Base-by-base conservation (phyloP, 2,797 vertebrate species). In the Enteromius unitaeniatus region DNA sequence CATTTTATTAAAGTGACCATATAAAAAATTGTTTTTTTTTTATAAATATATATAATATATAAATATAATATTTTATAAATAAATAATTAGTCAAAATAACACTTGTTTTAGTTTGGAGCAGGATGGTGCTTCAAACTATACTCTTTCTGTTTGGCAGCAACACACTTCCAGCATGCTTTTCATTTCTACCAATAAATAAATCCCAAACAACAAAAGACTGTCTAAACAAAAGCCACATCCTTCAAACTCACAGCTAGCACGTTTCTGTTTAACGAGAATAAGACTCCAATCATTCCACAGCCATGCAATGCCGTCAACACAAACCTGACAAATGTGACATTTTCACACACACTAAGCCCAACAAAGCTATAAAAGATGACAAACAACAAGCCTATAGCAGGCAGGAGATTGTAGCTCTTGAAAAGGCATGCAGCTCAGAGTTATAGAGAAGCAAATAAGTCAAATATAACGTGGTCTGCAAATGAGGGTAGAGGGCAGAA, bases 391-490 rank as follows among this genome's bases (percentile, higher is more conserved):
- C 34, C 23, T 28, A 58, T 68, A 67, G 28, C 8, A 8, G 42
- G 21, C 37, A 55, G 15, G 65, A 51, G 47, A 49, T 40, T 83
- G 76, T 60, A 28, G 47, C 70, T 64, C 1, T 79, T 78, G 31
- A 81, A 73, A 62, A 84, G 4, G 34, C 11, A 53, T 77, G 23
- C 21, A 53, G 72, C 9, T 37, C n/a, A 53, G 19, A 79, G 9
- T 79, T 68, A 68, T 65, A 64, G 60, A 49, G 55, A 51, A 64
- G 53, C 40, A 75, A 42, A 67, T 15, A 9, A 79, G 75, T 81
- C 83, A 70, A 85, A 87, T 79, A 84, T 79, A 89, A 84, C 82
- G 87, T 83, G 79, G 51, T 85, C 81, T 90, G 88, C 87, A 88
- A 87, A 79, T 90, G 67, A 84, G 69, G 86, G 87, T 82, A 87